These are phyloP conservation scores for Boloria euphrosyne DNA, from an alignment of 2,888 invertebrate species.

Conservation along the genomic window DNA sequence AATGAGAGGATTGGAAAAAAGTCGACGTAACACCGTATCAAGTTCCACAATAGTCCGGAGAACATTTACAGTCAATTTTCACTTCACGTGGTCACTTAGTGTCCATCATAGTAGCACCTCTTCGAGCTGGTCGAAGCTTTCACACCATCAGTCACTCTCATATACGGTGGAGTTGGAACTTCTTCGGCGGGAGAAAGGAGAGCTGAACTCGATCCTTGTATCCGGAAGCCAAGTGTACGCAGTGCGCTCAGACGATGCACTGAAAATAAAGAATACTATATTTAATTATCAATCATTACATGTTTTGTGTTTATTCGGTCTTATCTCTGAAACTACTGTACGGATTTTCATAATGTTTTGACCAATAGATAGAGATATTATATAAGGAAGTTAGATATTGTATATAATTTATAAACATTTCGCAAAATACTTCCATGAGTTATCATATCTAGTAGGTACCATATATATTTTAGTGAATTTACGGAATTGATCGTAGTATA, in stretches of 20 bases:
- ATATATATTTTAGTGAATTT: too few species aligned
- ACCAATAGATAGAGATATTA: too few species aligned
- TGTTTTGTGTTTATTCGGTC: neutral
- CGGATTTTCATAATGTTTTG: too few species aligned
- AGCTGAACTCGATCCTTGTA: constrained; percentile 74
- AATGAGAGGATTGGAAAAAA: neutral
- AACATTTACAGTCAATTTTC: neutral
- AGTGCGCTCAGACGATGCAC: constrained; percentile 79
- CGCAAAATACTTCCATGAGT: too few species aligned
- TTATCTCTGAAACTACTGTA: too few species aligned
- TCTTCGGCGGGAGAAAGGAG: constrained; percentile 69
- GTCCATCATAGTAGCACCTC: constrained; percentile 70
- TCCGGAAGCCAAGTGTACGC: constrained; percentile 81
- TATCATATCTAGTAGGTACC: too few species aligned
- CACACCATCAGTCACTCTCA: constrained; percentile 79
- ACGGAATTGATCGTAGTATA: too few species aligned
- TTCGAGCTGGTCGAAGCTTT: constrained; percentile 69
- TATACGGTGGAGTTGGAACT: constrained; percentile 77
- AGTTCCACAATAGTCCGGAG: neutral
- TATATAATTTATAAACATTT: too few species aligned
- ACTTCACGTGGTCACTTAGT: constrained; percentile 46
- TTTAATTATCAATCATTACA: constrained; percentile 10
- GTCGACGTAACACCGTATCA: neutral
- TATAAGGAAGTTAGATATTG: too few species aligned
- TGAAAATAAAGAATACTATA: constrained; percentile 54